These are phyloP conservation scores for Camelus dromedarius DNA, from an alignment of 2,113 vertebrate genomes.

Conservation along the genomic window DNA sequence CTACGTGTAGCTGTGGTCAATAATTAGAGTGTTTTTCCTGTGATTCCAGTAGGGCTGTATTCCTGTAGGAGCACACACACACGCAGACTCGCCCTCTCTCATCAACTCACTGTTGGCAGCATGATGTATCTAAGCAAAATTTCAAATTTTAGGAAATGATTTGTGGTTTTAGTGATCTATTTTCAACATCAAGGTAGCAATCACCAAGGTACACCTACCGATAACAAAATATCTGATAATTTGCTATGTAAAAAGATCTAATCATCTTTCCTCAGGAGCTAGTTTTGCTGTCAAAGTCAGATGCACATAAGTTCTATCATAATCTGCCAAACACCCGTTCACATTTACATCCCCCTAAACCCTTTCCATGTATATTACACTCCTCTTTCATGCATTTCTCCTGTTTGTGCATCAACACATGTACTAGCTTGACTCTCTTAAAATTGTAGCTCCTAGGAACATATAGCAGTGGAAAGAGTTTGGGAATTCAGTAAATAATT, in stretches of 20 bases:
- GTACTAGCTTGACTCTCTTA: conserved; percentile 20
- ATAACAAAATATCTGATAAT: not conserved
- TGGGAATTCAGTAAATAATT: conserved; percentile 21
- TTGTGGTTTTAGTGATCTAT: not conserved
- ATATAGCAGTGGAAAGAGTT: not conserved
- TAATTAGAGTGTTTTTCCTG: not conserved
- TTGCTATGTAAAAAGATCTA: conserved; percentile 8
- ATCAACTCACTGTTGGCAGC: not conserved
- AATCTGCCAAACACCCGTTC: not conserved
- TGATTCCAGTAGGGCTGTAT: not conserved
- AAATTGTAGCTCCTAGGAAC: conserved; percentile 5
- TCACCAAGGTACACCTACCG: not conserved
- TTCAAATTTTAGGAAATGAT: not conserved
- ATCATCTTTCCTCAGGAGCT: not conserved
- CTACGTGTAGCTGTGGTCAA: not conserved
- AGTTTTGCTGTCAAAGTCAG: not conserved
- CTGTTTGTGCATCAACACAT: not conserved
- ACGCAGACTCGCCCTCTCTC: not conserved
- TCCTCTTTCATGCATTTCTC: conserved; percentile 24
- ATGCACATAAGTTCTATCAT: not conserved
- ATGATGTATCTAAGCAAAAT: not conserved
- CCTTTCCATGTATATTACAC: not conserved
- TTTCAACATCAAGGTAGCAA: not conserved
- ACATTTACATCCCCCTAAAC: not conserved
- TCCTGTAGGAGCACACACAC: not conserved